phyloP scores from a whole-genome alignment of 2,888 invertebrate genomes.

The Patella pellucida region DNA sequence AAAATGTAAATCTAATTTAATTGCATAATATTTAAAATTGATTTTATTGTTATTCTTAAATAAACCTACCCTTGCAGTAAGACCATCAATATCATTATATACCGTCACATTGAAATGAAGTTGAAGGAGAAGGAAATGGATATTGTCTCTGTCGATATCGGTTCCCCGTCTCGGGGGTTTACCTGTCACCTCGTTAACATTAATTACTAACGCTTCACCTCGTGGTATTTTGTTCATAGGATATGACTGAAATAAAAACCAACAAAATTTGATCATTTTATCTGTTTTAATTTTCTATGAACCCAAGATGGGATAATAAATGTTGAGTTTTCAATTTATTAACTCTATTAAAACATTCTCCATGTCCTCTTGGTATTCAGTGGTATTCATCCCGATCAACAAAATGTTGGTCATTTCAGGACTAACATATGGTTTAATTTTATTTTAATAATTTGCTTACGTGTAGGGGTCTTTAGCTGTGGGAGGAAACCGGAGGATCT shows the following conservation, averaged over 20 bases:
- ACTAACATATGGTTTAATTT: no score
- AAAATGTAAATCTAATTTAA: no score
- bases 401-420: no score
- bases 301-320: background rate
- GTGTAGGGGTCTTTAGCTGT: no score
- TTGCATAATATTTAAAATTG: no score
- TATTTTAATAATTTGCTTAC: no score
- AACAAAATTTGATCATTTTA: background rate
- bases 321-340: background rate
- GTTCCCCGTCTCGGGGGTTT: conserved; percentile 58
- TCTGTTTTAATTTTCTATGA: background rate
- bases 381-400: no score
- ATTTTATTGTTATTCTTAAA: no score
- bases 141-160: conserved; percentile 60
- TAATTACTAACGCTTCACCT: conserved; percentile 62
- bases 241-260: conserved; percentile 52
- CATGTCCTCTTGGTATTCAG: background rate
- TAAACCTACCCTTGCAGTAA: conserved; percentile 56
- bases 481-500: no score
- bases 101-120: conserved; percentile 58
- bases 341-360: background rate
- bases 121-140: conserved; percentile 55
- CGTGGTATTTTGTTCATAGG: conserved; percentile 57
- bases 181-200: conserved; percentile 59
- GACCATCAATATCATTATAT: conserved; percentile 56